These are phyloP conservation scores for Oncopeltus fasciatus DNA, from an alignment of 1,140 invertebrate species.

Conservation along the genomic window DNA sequence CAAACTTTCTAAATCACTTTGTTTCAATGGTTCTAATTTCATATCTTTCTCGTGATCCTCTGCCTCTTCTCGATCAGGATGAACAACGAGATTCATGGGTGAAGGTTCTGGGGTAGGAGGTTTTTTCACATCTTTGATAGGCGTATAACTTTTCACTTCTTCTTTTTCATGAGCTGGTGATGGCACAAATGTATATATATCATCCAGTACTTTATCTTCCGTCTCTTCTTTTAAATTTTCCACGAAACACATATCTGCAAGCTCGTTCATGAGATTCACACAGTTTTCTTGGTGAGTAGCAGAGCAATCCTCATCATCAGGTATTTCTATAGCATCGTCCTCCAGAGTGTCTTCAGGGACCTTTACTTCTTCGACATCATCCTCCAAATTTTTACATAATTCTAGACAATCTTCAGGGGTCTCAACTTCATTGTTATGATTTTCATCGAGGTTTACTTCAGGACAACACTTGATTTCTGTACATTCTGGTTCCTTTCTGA, in stretches of 20 bases:
- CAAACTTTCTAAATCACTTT: constrained; percentile 10
- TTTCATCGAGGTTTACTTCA: constrained; percentile 10
- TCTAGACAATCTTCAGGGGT: background rate
- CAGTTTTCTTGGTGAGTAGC: background rate
- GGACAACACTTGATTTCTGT: constrained; percentile 1
- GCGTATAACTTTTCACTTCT: constrained; percentile 24
- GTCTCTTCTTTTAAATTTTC: constrained; percentile 22
- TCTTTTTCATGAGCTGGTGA: constrained; percentile 21
- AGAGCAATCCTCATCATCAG: background rate
- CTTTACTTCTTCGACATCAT: background rate
- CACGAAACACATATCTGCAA: constrained; percentile 12
- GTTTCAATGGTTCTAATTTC: constrained; percentile 8
- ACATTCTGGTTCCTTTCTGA: constrained; percentile 11
- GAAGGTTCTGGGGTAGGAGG: constrained; percentile 30
- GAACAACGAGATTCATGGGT: constrained; percentile 13
- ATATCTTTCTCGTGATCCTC: background rate
- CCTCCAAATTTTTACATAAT: background rate
- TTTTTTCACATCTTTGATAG: constrained; percentile 30
- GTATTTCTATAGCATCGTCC: no score
- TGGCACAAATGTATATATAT: constrained; percentile 18
- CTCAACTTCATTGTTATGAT: constrained; percentile 14
- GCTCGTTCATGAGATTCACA: constrained; percentile 9
- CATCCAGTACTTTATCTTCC: constrained; percentile 26
- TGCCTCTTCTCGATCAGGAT: constrained; percentile 11
- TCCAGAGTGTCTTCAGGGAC: no score